Percentiles rank a stretch among this genome's conserved stretches.
Evolutionary conservation across 2,888 invertebrate species (phyloP).

Genomic region (Pyralis farinalis): DNA sequence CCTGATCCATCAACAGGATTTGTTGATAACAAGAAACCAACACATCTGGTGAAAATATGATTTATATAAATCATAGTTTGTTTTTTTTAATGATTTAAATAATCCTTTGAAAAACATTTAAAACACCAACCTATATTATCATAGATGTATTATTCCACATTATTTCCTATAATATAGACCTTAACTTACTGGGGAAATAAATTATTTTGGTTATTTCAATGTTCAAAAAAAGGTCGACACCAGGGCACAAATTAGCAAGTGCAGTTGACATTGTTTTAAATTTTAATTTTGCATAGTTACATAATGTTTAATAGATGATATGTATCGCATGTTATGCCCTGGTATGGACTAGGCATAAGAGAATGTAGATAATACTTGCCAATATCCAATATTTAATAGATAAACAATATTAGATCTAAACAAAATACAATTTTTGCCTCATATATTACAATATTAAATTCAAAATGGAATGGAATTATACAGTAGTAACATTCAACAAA

Average conservation of each 20-base stretch:
- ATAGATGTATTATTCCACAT: not conserved
- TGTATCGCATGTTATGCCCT: not conserved
- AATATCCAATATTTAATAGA: not conserved
- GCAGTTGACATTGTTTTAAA: too few relatives aligned
- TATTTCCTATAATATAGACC: conserved; percentile 15
- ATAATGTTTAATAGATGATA: too few relatives aligned
- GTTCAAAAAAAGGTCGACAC: not conserved
- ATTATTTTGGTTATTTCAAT: not conserved
- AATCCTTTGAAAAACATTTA: too few relatives aligned
- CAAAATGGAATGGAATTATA: conserved; percentile 69
- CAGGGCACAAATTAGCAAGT: too few relatives aligned
- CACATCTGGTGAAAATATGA: not conserved
- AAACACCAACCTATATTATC: too few relatives aligned
- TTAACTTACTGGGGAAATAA: conserved; percentile 11
- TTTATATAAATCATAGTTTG: not conserved
- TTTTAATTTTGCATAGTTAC: too few relatives aligned
- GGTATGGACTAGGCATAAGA: not conserved
- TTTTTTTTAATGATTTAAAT: too few relatives aligned
- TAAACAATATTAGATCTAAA: conserved; percentile 14
- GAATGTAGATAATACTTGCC: not conserved
- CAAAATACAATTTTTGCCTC: conserved; percentile 8
- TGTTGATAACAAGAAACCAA: conserved; percentile 6
- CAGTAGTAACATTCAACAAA: conserved; percentile 43
- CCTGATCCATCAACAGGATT: conserved; percentile 12
- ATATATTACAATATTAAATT: conserved; percentile 32